Base-by-base conservation (phyloP, 1,140 invertebrate species). In the Brachionus rubens region DNA sequence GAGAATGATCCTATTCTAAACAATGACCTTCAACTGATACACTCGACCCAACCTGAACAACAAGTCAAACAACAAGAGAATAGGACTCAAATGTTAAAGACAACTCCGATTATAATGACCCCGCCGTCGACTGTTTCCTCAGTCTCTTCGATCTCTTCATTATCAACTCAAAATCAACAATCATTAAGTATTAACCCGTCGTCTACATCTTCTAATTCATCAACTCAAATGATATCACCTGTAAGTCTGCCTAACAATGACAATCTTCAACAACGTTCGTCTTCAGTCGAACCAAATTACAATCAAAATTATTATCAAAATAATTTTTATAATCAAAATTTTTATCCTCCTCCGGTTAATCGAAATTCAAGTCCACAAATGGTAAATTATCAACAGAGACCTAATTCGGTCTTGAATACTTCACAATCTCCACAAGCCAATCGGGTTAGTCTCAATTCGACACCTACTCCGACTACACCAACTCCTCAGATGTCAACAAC, bases 91-190 rank as follows among this genome's bases (percentile, higher is more conserved):
- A n/a, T 65, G 0, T 24, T 65, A 46, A 65, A 65, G 43, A 65
- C 41, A 10, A 65, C 41, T 43, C 59, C 59, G 0, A 54, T 50
- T 33, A 72, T 72, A 40, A 72, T 54, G 46, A 48, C 68, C 26
- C 68, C 68, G 46, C 68, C 68, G 24, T 72, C 68, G 6, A 72
- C 68, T 19, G 68, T 72, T 14, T 72, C 68, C 4, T 72, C 68
- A 5, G 68, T 72, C 6, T 72, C 68, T 0, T 72, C 68, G 0
- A 65, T 50, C 10, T 48, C 68, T 12, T 54, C 68, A 3, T 24
- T 72, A 2, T 48, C 68, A 12, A 46, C 21, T 50, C 46, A 41
- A 33, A 72, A 72, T 41, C 68, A 72, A 19, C 68, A 72, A 54
- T 50, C 46, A n/a, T 26, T 72, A 36, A 50, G 43, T 24, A 54